Conservation (phyloP, 64 coral and sea anemone genomes). For the Hydrozoanthus tunicans region DNA sequence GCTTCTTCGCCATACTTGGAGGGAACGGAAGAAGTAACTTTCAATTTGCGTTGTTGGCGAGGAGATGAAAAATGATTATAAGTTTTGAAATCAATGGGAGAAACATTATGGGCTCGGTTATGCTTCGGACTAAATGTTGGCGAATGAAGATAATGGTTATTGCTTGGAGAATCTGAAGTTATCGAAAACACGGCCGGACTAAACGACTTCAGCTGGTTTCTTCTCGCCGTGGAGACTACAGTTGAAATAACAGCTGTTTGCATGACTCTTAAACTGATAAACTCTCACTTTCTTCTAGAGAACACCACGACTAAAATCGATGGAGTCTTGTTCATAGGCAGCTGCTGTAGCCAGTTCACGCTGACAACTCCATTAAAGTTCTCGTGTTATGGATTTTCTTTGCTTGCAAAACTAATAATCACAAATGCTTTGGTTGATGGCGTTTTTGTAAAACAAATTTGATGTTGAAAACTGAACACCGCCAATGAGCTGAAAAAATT, state of each 20-base stretch:
- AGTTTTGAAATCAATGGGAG: not conserved
- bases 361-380: not conserved
- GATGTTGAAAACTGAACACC: not conserved
- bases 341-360: not conserved
- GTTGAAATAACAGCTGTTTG: conserved; percentile 7
- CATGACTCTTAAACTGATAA: not conserved
- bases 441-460: not conserved
- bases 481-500: not conserved
- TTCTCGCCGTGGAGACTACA: not conserved
- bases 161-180: not conserved
- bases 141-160: not conserved
- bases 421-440: not conserved
- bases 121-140: not conserved
- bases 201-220: not conserved
- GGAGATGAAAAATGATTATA: not conserved
- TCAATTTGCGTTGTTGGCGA: not conserved
- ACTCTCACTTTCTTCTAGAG: not conserved
- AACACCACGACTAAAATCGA: not conserved
- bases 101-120: not conserved
- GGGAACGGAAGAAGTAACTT: not conserved
- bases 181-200: not conserved
- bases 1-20: not conserved
- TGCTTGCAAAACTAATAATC: not conserved
- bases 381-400: not conserved
- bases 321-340: not conserved